phyloP scores from a whole-genome alignment of 2,113 vertebrate genomes.

The Carollia perspicillata region DNA sequence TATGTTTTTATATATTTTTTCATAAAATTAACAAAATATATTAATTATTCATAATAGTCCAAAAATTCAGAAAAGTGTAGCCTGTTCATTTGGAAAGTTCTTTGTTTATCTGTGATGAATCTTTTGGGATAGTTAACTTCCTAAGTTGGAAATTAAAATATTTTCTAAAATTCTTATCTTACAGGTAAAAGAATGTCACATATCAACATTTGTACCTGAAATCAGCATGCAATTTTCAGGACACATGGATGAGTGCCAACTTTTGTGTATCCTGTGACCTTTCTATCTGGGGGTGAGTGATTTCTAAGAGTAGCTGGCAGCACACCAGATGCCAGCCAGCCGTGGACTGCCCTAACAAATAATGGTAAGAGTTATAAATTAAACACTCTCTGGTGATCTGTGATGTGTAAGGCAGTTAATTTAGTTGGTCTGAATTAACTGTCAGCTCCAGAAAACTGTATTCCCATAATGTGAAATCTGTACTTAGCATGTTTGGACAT shows the following conservation, averaged over 20 bases:
- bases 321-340: slow-evolving; percentile 38
- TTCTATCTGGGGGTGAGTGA: slow-evolving; percentile 58
- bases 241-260: slow-evolving; percentile 51
- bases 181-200: slow-evolving; percentile 45
- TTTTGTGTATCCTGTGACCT: slow-evolving; percentile 54
- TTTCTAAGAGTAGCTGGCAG: slow-evolving; percentile 55
- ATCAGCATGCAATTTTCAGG: slow-evolving; percentile 24
- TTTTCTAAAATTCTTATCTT: slow-evolving; percentile 51
- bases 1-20: not conserved
- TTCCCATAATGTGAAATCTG: slow-evolving; percentile 39
- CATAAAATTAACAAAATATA: not conserved
- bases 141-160: slow-evolving; percentile 30
- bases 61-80: not conserved
- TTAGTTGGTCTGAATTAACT: slow-evolving; percentile 63
- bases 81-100: not conserved
- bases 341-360: slow-evolving; percentile 64
- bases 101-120: not conserved
- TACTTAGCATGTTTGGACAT: slow-evolving; percentile 4
- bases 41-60: not conserved
- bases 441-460: slow-evolving; percentile 43
- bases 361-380: slow-evolving; percentile 53
- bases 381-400: slow-evolving; percentile 58
- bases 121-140: slow-evolving; percentile 13
- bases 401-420: slow-evolving; percentile 63
- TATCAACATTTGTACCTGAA: slow-evolving; percentile 45